A percentile compares a stretch with the other conserved stretches of the same genome.
phyloP scores from a whole-genome alignment of 2,113 vertebrate genomes.

The Piprites chloris region DNA sequence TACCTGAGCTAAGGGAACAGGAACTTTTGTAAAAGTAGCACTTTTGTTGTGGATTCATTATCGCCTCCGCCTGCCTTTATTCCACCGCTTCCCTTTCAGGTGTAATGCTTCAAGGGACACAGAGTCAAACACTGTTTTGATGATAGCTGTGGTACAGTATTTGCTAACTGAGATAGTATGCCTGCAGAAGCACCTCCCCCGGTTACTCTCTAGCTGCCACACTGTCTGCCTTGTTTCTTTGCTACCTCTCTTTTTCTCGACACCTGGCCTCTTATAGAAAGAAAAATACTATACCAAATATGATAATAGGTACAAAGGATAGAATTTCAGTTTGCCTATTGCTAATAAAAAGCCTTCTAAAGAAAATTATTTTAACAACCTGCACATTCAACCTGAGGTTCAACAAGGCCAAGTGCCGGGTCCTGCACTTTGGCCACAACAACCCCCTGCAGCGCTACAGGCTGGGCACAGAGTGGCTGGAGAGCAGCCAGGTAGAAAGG shows the following conservation, averaged over 20 bases:
- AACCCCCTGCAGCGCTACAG: too few relatives aligned
- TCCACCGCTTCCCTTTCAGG: background rate
- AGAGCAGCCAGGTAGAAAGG: too few relatives aligned
- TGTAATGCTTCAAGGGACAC: background rate
- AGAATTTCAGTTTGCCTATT: background rate
- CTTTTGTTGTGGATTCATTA: accelerated
- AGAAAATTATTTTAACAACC: background rate
- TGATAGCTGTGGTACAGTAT: background rate
- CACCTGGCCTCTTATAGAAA: background rate
- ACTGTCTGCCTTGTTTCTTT: background rate
- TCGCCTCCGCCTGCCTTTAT: background rate
- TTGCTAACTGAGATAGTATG: background rate
- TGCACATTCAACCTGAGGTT: background rate
- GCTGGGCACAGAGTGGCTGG: too few relatives aligned
- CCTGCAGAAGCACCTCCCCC: background rate
- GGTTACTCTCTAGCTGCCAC: background rate
- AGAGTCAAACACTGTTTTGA: background rate
- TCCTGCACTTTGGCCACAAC: too few relatives aligned
- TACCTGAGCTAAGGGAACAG: background rate
- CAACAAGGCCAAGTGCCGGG: too few relatives aligned
- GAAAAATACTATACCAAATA: background rate
- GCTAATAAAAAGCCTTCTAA: background rate
- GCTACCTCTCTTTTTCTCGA: background rate
- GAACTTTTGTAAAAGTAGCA: background rate
- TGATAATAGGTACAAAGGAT: background rate